These are phyloP conservation scores for Syrrhaptes paradoxus DNA, from an alignment of 2,113 vertebrate species.

Conservation along the genomic window DNA sequence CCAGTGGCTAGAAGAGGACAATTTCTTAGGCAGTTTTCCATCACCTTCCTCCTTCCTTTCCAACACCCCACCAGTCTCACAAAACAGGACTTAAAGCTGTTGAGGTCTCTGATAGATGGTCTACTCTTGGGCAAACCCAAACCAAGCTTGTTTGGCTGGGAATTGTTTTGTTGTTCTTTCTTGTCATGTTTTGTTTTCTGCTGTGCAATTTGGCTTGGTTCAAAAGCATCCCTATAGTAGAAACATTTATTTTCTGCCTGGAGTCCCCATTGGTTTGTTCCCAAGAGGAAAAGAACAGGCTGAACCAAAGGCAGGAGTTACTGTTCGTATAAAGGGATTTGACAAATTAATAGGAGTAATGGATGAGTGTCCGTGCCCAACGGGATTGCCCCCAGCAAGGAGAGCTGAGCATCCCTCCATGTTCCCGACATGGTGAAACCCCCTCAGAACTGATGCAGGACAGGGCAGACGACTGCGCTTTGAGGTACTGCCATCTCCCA, in stretches of 20 bases:
- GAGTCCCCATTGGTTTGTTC: not conserved
- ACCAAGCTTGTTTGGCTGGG: not conserved
- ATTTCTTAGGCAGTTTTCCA: not conserved
- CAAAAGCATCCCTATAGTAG: not conserved
- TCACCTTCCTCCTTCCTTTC: not conserved
- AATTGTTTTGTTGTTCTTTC: not conserved
- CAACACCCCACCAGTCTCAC: not conserved
- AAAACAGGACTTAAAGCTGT: not conserved
- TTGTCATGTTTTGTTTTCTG: not conserved
- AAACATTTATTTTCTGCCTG: conserved; percentile 35
- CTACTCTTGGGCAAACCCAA: not conserved
- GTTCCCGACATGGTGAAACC: not conserved
- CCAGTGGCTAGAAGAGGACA: not conserved
- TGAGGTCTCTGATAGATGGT: not conserved
- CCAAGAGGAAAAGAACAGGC: conserved; percentile 23
- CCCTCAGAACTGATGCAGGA: not conserved
- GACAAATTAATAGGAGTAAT: not conserved
- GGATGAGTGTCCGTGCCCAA: fast-evolving
- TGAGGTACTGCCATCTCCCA: not conserved
- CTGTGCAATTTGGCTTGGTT: not conserved
- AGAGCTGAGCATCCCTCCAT: not conserved
- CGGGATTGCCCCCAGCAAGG: not conserved
- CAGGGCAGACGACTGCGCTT: not conserved
- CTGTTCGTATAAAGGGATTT: not conserved
- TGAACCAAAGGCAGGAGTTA: conserved; percentile 45